A percentile compares a stretch with the other conserved stretches of the same genome.
Evolutionary conservation across 2,888 invertebrate species (phyloP).

Genomic region (Hyposoter didymator): DNA sequence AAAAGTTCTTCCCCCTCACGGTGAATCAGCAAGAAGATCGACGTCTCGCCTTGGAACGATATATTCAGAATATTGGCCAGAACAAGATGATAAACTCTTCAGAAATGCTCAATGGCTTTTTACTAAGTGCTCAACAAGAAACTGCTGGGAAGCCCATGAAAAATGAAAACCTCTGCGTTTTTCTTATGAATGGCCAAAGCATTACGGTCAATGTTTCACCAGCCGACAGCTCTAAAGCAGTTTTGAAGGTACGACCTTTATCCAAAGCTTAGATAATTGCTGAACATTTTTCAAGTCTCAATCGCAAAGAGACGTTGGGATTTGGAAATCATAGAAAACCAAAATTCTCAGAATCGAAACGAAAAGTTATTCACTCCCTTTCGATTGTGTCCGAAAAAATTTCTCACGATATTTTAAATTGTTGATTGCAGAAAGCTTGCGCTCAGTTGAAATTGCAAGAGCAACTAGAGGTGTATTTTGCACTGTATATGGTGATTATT

Average conservation of each 20-base stretch:
- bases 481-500: conserved; percentile 94
- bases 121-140: conserved; percentile 96
- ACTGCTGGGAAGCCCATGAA: conserved; percentile 89
- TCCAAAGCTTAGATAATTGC: neutral
- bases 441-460: conserved; percentile 92
- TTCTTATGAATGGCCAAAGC: conserved; percentile 94
- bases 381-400: neutral
- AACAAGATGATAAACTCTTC: conserved; percentile 92
- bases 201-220: conserved; percentile 92
- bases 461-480: conserved; percentile 94
- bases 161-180: conserved; percentile 92
- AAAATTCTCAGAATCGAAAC: neutral
- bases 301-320: neutral
- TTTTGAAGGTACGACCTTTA: conserved; percentile 87
- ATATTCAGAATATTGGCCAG: conserved; percentile 97
- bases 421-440: conserved; percentile 89
- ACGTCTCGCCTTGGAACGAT: conserved; percentile 94
- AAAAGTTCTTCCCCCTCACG: conserved; percentile 94
- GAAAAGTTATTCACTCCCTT: neutral
- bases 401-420: neutral
- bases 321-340: neutral
- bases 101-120: conserved; percentile 93
- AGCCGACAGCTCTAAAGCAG: conserved; percentile 92
- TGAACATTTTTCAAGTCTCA: neutral
- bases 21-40: conserved; percentile 94